Evolutionary conservation across 1,140 invertebrate species (phyloP).

Genomic region (Brachionus manjavacas): DNA sequence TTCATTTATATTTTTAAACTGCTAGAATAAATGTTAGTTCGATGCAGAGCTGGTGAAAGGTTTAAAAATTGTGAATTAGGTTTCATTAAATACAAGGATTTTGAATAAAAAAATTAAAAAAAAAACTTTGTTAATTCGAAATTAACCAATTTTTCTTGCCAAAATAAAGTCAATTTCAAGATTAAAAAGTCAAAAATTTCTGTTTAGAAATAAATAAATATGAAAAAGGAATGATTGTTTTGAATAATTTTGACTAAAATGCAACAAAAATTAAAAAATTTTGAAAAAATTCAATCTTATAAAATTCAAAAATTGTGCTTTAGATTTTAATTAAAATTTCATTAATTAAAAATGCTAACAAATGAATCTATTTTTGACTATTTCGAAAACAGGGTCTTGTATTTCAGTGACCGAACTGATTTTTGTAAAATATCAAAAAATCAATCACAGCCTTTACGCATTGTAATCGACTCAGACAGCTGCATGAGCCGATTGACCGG

Average conservation of each 20-base stretch:
- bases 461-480: neutral
- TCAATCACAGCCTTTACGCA: neutral
- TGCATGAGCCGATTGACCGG: neutral
- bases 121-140: too few species aligned
- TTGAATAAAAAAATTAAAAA: too few species aligned
- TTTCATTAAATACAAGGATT: too few species aligned
- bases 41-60: too few species aligned
- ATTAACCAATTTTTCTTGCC: too few species aligned
- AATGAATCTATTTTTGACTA: neutral
- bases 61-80: too few species aligned
- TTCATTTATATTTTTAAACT: too few species aligned
- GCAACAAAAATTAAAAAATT: neutral
- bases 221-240: neutral
- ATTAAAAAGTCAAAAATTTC: too few species aligned
- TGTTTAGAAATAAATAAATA: neutral
- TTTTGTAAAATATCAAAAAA: neutral
- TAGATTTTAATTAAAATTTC: neutral
- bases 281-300: too few species aligned
- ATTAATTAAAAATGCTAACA: neutral
- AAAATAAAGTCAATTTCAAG: too few species aligned
- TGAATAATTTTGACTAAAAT: neutral
- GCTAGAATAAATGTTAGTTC: too few species aligned
- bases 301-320: too few species aligned
- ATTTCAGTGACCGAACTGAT: neutral
- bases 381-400: neutral